Evolutionary conservation across 2,113 vertebrate species (phyloP).

Genomic region (Odontophorus gujanensis): DNA sequence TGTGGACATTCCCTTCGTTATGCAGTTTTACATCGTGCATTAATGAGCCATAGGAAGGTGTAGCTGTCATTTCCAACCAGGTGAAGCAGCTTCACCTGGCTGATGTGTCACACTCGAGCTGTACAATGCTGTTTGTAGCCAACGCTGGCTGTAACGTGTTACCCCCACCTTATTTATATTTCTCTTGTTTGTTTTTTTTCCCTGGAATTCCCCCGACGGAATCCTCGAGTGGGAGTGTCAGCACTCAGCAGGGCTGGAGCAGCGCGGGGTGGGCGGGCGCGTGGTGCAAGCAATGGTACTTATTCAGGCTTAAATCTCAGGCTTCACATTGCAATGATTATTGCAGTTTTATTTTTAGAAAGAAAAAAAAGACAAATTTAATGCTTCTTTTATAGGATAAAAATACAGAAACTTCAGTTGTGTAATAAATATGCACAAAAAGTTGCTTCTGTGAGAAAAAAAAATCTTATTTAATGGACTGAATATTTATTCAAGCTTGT

Average conservation of each 20-base stretch:
- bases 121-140: slow-evolving; percentile 50
- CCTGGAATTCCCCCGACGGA: not conserved
- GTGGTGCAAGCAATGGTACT: slow-evolving; percentile 62
- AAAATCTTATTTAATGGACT: slow-evolving; percentile 82
- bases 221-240: not conserved
- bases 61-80: not conserved
- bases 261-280: not conserved
- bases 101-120: slow-evolving; percentile 52
- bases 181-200: not conserved
- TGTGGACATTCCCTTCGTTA: not conserved
- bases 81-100: slow-evolving; percentile 53
- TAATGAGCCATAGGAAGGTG: slow-evolving; percentile 48
- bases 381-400: slow-evolving; percentile 87
- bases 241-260: slow-evolving; percentile 27
- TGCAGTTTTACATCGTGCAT: slow-evolving; percentile 29
- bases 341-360: slow-evolving; percentile 83
- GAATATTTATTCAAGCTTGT: slow-evolving; percentile 90
- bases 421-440: slow-evolving; percentile 80
- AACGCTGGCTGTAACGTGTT: slow-evolving; percentile 13
- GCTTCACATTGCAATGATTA: slow-evolving; percentile 85
- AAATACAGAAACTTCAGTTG: slow-evolving; percentile 53
- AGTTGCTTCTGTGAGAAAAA: slow-evolving; percentile 75
- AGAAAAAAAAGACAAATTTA: slow-evolving; percentile 66
- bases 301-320: slow-evolving; percentile 90
- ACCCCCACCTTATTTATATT: slow-evolving; percentile 26